Evolutionary conservation across 53 echinoderm and acorn worm species (phyloP).

Genomic region (Astropecten irregularis): DNA sequence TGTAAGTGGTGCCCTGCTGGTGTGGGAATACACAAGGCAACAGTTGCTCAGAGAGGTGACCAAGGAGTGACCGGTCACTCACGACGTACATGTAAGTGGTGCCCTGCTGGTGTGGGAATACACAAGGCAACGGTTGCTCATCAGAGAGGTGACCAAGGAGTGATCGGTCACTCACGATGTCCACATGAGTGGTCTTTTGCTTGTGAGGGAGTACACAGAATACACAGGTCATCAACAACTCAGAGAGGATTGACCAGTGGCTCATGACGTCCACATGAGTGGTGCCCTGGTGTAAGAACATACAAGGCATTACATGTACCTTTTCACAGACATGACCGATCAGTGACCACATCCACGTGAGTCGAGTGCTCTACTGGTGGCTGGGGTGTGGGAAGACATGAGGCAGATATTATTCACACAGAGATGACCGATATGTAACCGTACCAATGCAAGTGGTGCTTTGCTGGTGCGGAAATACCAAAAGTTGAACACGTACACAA

Average conservation of each 20-base stretch:
- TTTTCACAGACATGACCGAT: neutral
- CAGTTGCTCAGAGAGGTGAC: constrained; percentile 45
- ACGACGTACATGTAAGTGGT: constrained; percentile 90
- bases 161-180: neutral
- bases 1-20: constrained; percentile 81
- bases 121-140: constrained; percentile 72
- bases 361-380: constrained; percentile 46
- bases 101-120: constrained; percentile 82
- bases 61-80: constrained; percentile 65
- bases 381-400: constrained; percentile 69
- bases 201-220: neutral
- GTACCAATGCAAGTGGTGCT: constrained; percentile 48
- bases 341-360: constrained; percentile 20
- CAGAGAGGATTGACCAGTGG: constrained; percentile 55
- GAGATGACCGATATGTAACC: neutral
- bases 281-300: constrained; percentile 76
- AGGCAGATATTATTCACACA: constrained; percentile 53
- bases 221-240: neutral
- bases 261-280: constrained; percentile 84
- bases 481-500: no score
- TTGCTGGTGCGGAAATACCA: constrained; percentile 67
- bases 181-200: constrained; percentile 2
- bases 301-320: constrained; percentile 53
- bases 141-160: neutral
- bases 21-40: constrained; percentile 86